Evolutionary conservation across 2,888 invertebrate genomes (phyloP).

Genomic region (Meganola albula): DNA sequence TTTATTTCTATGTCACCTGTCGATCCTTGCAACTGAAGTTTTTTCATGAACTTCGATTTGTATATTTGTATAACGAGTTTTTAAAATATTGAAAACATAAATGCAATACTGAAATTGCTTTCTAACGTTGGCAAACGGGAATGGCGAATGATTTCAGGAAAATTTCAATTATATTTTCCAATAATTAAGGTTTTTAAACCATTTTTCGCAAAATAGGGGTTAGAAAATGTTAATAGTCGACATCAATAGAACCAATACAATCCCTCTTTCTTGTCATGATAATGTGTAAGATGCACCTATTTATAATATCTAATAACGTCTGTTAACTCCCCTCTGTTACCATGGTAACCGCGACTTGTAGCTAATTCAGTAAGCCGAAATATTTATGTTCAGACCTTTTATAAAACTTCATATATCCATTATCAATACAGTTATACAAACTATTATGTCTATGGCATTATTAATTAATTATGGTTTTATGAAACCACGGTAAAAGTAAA

Average conservation of each 20-base stretch:
- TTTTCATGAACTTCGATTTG: slow-evolving; percentile 58
- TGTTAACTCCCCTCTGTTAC: slow-evolving; percentile 49
- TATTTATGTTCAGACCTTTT: too few species aligned
- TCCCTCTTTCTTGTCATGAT: too few species aligned
- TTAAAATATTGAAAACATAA: slow-evolving; percentile 37
- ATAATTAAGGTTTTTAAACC: not conserved
- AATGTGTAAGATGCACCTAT: slow-evolving; percentile 34
- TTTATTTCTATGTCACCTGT: slow-evolving; percentile 70
- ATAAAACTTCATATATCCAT: too few species aligned
- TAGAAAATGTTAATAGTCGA: slow-evolving; percentile 1
- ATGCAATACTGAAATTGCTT: slow-evolving; percentile 39
- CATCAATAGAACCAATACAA: slow-evolving; percentile 25
- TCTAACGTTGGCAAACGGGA: slow-evolving; percentile 16
- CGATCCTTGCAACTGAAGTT: slow-evolving; percentile 60
- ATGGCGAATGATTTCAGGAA: slow-evolving; percentile 12
- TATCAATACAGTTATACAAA: too few species aligned
- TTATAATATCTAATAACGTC: slow-evolving; percentile 38
- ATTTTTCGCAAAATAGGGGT: too few species aligned
- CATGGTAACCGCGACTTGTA: slow-evolving; percentile 47
- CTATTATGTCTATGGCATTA: too few species aligned
- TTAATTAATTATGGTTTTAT: too few species aligned
- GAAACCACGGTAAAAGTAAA: too few species aligned
- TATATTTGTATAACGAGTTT: too few species aligned
- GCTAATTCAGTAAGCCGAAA: too few species aligned
- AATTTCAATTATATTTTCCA: not conserved